phyloP scores from a whole-genome alignment of 92 coral and sea anemone genomes.

The Palythoa heliodiscus region DNA sequence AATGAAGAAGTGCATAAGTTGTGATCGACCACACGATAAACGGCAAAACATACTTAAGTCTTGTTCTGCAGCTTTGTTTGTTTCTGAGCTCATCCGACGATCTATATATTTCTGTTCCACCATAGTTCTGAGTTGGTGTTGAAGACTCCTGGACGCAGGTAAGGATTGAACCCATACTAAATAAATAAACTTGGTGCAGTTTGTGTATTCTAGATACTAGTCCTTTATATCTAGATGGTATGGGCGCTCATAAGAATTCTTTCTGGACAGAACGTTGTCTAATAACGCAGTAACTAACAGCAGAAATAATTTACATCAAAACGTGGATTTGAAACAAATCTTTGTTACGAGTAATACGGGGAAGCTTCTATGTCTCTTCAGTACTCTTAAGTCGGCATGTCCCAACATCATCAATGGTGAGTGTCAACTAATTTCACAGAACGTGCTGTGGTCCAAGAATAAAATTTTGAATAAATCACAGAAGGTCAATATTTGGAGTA shows the following conservation, averaged over 20 bases:
- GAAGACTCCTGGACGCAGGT: neutral
- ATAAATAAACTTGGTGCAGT: neutral
- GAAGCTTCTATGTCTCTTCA: neutral
- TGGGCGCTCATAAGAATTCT: neutral
- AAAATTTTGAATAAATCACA: neutral
- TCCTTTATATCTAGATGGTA: neutral
- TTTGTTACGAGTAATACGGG: neutral
- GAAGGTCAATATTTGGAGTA: neutral
- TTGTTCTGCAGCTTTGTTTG: neutral
- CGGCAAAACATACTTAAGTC: slow-evolving; percentile 20
- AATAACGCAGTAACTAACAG: neutral
- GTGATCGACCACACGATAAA: slow-evolving; percentile 45
- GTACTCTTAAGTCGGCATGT: neutral
- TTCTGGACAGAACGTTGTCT: neutral
- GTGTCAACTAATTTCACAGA: neutral
- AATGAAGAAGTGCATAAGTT: slow-evolving; percentile 11
- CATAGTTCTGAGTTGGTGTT: neutral
- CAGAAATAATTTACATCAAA: neutral
- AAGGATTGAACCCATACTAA: slow-evolving; percentile 1
- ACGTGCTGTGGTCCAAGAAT: neutral
- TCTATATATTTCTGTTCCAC: neutral
- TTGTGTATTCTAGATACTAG: neutral
- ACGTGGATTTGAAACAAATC: neutral
- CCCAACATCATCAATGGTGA: neutral
- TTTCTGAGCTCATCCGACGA: neutral